Percentiles rank a stretch among this genome's conserved stretches.
phyloP scores from a whole-genome alignment of 2,797 vertebrate species.

The Hippocampus kuda region DNA sequence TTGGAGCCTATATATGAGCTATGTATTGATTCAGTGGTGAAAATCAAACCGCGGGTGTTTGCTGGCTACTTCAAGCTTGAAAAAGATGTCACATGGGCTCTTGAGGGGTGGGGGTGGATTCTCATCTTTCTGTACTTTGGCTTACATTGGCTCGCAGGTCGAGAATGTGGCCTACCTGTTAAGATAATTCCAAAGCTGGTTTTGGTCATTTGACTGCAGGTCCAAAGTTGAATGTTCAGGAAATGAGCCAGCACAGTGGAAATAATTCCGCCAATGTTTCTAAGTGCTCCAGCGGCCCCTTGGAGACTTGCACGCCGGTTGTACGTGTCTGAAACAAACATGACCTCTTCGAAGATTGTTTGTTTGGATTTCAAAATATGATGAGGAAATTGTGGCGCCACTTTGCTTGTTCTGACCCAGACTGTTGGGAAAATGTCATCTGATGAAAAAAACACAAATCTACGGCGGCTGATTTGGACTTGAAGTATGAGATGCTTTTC shows the following conservation, averaged over 20 bases:
- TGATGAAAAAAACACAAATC: conserved; percentile 29
- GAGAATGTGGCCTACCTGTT: not conserved
- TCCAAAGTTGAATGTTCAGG: not conserved
- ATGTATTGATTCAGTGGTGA: too few relatives aligned
- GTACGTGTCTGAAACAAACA: conserved; percentile 20
- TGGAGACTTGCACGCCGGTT: not conserved
- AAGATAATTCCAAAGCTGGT: not conserved
- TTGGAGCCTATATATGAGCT: too few relatives aligned
- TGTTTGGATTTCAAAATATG: conserved; percentile 48
- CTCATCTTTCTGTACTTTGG: conserved; percentile 33
- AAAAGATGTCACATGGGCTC: conserved; percentile 28
- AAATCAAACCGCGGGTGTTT: conserved; percentile 15
- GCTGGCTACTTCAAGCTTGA: conserved; percentile 42
- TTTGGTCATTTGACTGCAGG: not conserved
- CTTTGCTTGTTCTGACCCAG: conserved; percentile 31
- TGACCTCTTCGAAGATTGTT: conserved; percentile 42
- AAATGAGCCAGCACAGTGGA: not conserved
- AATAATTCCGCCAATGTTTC: not conserved
- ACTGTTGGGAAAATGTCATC: conserved; percentile 26
- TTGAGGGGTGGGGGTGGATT: conserved; percentile 30
- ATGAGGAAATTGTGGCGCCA: conserved; percentile 34
- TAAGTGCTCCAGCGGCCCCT: conserved; percentile 9
- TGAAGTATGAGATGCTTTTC: conserved; percentile 22
- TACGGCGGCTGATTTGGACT: conserved; percentile 33
- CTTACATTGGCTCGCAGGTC: conserved; percentile 34